Evolutionary conservation across 2,888 invertebrate species (phyloP), one percentile per base, ranked within the genome.

Genomic region (Silvanus unidentatus): DNA sequence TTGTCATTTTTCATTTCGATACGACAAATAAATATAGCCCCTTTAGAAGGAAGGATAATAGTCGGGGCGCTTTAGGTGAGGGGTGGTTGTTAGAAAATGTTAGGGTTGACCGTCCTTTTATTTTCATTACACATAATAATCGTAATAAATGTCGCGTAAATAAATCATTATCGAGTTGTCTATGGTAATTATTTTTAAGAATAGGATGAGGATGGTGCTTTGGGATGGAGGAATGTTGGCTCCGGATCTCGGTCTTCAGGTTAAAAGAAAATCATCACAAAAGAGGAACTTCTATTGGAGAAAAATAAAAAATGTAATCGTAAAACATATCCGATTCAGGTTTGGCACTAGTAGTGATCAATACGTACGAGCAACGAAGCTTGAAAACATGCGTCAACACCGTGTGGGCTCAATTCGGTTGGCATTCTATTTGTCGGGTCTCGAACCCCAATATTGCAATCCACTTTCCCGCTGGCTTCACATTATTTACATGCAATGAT

Each of bases 341-440:
- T 62, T 61, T 59, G 58, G 58, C 59, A 60, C 58, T 59, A 12
- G 37, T 32, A 46, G 72, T 75, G 75, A 76, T 77, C 76, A 76
- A 77, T 76, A 77, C 74, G 70, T 71, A 70, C 70, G 63, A 57
- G 62, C 75, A 76, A 75, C 76, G 75, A 76, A 73, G 74, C 76
- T 75, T 75, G 75, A 77, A 77, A 77, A 77, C 76, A 77, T 76
- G 77, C 77, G 77, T 77, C 77, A 76, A 77, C 76, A 76, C 65
- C 51, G 58, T 49, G 49, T 42, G 49, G 48, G 44, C 43, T 44
- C 48, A 52, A 49, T 53, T 52, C 46, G 38, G 44, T 42, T 40
- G 27, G 40, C 37, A 37, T 37, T 48, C 45, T 47, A 49, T 47
- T 47, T 47, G 45, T 39, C 43, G 43, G 43, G 43, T 37, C 41